Evolutionary conservation across 2,888 invertebrate species (phyloP).

Genomic region (Iphiclides podalirius): DNA sequence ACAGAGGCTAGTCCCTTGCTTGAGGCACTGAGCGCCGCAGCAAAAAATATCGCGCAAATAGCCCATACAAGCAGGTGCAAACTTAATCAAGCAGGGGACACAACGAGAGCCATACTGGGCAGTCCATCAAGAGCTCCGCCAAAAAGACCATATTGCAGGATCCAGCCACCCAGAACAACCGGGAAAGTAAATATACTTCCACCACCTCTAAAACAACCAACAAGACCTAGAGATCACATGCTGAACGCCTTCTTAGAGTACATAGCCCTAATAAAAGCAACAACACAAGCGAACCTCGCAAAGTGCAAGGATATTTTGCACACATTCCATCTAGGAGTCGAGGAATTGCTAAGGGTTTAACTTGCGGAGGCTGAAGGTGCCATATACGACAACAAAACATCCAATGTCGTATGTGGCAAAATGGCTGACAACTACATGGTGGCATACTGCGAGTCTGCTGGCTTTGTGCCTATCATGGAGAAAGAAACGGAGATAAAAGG

Average conservation of each 20-base stretch:
- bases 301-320: not conserved
- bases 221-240: not conserved
- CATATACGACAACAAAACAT: slow-evolving; percentile 8
- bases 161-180: not conserved
- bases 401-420: not conserved
- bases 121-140: not conserved
- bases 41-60: not conserved
- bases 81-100: not conserved
- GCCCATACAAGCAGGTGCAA: not conserved
- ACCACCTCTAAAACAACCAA: not conserved
- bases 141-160: not conserved
- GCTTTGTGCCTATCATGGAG: not conserved
- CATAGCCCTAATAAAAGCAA: not conserved
- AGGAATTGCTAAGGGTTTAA: not conserved
- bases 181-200: not conserved
- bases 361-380: slow-evolving; percentile 6
- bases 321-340: not conserved
- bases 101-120: not conserved
- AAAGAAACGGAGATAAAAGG: slow-evolving; percentile 6
- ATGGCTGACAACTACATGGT: not conserved
- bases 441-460: not conserved
- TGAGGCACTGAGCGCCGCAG: not conserved
- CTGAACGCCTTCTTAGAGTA: slow-evolving; percentile 2
- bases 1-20: not conserved
- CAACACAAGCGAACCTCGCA: not conserved